A percentile compares a stretch with the other conserved stretches of the same genome.
These are phyloP conservation scores for Notodonta ziczac DNA, from an alignment of 2,888 invertebrate species.

Conservation along the genomic window DNA sequence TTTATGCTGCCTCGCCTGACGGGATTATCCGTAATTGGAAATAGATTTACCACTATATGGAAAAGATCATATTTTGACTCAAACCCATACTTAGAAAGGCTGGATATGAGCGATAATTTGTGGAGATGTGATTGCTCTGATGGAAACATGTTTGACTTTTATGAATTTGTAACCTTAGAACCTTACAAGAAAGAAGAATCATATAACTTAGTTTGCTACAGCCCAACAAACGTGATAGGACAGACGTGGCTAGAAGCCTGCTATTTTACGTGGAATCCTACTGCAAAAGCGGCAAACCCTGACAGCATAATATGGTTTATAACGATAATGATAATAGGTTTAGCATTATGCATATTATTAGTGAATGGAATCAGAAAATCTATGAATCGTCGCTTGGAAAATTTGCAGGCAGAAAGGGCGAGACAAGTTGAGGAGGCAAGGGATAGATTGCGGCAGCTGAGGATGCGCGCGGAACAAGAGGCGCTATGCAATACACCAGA, in stretches of 20 bases:
- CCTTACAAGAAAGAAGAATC: conserved; percentile 82
- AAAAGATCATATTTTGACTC: conserved; percentile 83
- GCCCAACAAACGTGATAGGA: conserved; percentile 86
- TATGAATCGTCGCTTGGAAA: conserved; percentile 80
- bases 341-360: conserved; percentile 81
- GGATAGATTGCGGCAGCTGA: conserved; percentile 81
- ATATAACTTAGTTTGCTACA: conserved; percentile 86
- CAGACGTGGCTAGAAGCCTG: conserved; percentile 89
- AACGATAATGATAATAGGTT: conserved; percentile 80
- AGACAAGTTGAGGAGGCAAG: conserved; percentile 84
- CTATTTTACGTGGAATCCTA: conserved; percentile 84
- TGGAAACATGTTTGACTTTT: conserved; percentile 85
- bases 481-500: conserved; percentile 86
- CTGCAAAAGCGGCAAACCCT: conserved; percentile 60
- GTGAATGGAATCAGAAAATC: conserved; percentile 82
- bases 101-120: conserved; percentile 89
- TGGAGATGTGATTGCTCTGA: conserved; percentile 91
- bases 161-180: conserved; percentile 83
- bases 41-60: conserved; percentile 87
- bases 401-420: conserved; percentile 80
- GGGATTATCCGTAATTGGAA: conserved; percentile 87
- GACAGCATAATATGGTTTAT: conserved; percentile 86
- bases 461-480: conserved; percentile 82
- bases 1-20: conserved; percentile 85
- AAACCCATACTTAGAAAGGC: conserved; percentile 82